Evolutionary conservation across 2,888 invertebrate species (phyloP).

Genomic region (Lissocephala sabroskyi): DNA sequence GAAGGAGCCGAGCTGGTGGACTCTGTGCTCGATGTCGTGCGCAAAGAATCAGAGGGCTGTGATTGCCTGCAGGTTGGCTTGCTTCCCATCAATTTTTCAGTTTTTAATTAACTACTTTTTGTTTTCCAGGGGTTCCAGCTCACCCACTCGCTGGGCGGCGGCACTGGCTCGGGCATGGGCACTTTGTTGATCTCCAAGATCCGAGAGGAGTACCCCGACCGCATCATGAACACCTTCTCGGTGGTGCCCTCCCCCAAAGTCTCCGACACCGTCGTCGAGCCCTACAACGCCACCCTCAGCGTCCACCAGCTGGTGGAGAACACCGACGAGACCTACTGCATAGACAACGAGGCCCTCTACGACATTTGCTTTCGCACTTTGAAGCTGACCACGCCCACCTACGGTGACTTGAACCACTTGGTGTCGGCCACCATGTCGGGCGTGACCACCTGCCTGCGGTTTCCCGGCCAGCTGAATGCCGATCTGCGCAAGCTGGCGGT

Average conservation of each 20-base stretch:
- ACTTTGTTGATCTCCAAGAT: slow-evolving; percentile 90
- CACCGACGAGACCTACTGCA: slow-evolving; percentile 92
- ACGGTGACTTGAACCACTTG: slow-evolving; percentile 93
- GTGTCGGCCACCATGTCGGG: slow-evolving; percentile 91
- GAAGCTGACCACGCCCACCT: slow-evolving; percentile 90
- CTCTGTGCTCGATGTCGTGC: slow-evolving; percentile 86
- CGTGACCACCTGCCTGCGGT: slow-evolving; percentile 88
- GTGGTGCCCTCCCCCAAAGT: slow-evolving; percentile 90
- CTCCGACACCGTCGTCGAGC: slow-evolving; percentile 78
- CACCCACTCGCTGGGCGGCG: slow-evolving; percentile 89
- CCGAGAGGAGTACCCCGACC: slow-evolving; percentile 88
- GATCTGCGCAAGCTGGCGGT: slow-evolving; percentile 93
- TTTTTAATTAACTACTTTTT: slow-evolving; percentile 64
- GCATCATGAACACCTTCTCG: slow-evolving; percentile 91
- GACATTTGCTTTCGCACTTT: slow-evolving; percentile 94
- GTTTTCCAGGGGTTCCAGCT: slow-evolving; percentile 79
- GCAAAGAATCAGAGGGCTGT: slow-evolving; percentile 91
- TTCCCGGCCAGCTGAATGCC: slow-evolving; percentile 95
- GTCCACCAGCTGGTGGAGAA: slow-evolving; percentile 92
- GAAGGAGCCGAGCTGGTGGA: slow-evolving; percentile 92
- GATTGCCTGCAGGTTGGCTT: slow-evolving; percentile 87
- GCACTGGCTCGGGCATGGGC: slow-evolving; percentile 92
- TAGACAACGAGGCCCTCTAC: slow-evolving; percentile 93
- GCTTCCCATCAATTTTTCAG: too few species aligned
- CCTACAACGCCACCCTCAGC: slow-evolving; percentile 92